These are phyloP conservation scores for Apamea epomidion DNA, from an alignment of 2,888 invertebrate species.

Conservation along the genomic window DNA sequence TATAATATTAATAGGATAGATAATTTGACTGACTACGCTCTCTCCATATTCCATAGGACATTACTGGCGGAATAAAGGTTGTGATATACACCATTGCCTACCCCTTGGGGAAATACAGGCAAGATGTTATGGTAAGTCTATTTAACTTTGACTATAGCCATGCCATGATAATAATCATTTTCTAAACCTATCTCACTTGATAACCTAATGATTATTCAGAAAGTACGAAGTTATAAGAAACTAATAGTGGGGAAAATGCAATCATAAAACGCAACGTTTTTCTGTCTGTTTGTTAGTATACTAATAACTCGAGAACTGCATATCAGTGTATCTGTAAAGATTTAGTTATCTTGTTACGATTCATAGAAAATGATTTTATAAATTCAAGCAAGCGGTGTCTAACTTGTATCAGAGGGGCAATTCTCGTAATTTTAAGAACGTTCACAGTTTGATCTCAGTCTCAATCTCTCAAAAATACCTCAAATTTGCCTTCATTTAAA, in stretches of 20 bases:
- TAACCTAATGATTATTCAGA: not conserved
- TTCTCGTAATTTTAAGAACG: no score
- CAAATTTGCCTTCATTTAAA: no score
- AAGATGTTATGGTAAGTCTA: not conserved
- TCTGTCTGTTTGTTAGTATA: not conserved
- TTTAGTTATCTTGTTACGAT: not conserved
- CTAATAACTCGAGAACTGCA: not conserved
- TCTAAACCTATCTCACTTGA: not conserved
- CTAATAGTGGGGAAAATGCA: no score
- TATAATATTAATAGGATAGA: no score
- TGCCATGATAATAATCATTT: not conserved
- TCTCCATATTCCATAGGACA: no score
- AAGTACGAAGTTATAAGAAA: not conserved
- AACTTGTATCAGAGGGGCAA: not conserved
- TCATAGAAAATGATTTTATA: not conserved
- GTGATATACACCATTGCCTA: not conserved
- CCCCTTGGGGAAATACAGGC: no score
- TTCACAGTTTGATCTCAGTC: no score
- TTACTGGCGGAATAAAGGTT: not conserved
- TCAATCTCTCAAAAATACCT: no score
- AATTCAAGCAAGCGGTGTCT: not conserved
- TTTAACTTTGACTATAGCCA: conserved; percentile 17
- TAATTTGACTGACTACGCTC: no score
- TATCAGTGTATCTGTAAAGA: not conserved
- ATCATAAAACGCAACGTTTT: not conserved